Base-by-base conservation (phyloP, 2,113 vertebrate species). In the Xiphophorus couchianus region DNA sequence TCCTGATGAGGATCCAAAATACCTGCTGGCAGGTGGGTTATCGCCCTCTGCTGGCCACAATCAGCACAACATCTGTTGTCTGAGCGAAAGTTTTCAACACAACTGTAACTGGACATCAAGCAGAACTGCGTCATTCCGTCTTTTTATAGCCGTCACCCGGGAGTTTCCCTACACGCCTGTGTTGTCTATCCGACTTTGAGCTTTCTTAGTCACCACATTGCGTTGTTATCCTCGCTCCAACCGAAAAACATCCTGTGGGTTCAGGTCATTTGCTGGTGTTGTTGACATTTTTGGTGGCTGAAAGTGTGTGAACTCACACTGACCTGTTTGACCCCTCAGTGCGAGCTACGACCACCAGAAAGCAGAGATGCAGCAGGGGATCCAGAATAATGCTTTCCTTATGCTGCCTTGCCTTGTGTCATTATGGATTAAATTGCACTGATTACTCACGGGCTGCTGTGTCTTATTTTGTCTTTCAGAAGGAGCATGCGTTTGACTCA, bases 201-300 rank as follows among this genome's bases (percentile, higher is more conserved):
- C 83, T 85, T 89, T 92, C 91, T 95, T 94, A 94, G 92, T 95
- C 94, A 94, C 80, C 86, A 90, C 87, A 84, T 87, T 58, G 89
- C 90, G 92, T 93, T 94, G 93, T 95, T 94, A 87, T 94, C 92
- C 90, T 83, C 82, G 85, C 86, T 89, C 88, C 81, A 84, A 87
- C 88, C 86, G 92, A 87, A 95, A 94, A 94, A 94, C 94, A 94
- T 94, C 94, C 94, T 94, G 94, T 94, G 94, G 94, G 87, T 95
- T 94, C 89, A 89, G 91, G 84, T 92, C 93, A 92, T 88, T 90
- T 91, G 84, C 90, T 89, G 88, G 85, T 84, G 89, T 93, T 94
- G 92, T 94, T 93, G 92, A 93, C 91, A 84, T 94, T 94, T 85
- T 89, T 83, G 81, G 83, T 90, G 91, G 90, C 87, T 89, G 85